Base-by-base conservation (phyloP, 2,113 vertebrate genomes). In the Elephantulus edwardii region DNA sequence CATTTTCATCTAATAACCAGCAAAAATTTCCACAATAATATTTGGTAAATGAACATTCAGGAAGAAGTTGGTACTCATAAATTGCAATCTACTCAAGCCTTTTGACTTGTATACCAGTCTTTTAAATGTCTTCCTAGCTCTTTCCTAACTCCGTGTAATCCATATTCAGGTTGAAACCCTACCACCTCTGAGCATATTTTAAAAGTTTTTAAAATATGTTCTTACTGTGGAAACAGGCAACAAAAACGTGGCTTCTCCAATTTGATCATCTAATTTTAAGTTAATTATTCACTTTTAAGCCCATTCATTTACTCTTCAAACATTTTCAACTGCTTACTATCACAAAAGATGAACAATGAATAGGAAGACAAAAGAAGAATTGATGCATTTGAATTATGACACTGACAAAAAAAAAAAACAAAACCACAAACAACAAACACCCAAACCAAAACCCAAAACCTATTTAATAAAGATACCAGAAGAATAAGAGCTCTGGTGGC, bases 221-320 rank as follows among this genome's bases (percentile, higher is more conserved):
- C 30, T 12, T 33, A 66, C 46, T 30, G 86, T 77, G 84, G 48
- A 77, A 66, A 76, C 8, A 56, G 38, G 13, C 58, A 76, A n/a
- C n/a, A n/a, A n/a, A 80, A 38, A 89, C 35, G 35, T 66, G 46
- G 22, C 24, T 87, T 75, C 33, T 56, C 19, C 20, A 76, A 82
- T 66, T 76, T 58, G 54, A 56, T 70, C 77, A 74, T n/a, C 46
- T 89, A 58, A 44, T 54, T 81, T 86, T 81, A 40, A 82, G 82
- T 64, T 74, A 44, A 40, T 70, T 77, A 62, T 60, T 89, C 72
- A n/a, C 64, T 81, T 91, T 81, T 35, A 92, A 87, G 66, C 35
- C 4, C 26, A 66, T 62, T 54, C 38, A 81, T 81, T 81, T 75
- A 38, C 38, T 33, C 24, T 80, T 35, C 54, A 56, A 28, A 48